A percentile compares a stretch with the other conserved stretches of the same genome.
Evolutionary conservation across 2,888 invertebrate species (phyloP).

Genomic region (Anodontia alba): DNA sequence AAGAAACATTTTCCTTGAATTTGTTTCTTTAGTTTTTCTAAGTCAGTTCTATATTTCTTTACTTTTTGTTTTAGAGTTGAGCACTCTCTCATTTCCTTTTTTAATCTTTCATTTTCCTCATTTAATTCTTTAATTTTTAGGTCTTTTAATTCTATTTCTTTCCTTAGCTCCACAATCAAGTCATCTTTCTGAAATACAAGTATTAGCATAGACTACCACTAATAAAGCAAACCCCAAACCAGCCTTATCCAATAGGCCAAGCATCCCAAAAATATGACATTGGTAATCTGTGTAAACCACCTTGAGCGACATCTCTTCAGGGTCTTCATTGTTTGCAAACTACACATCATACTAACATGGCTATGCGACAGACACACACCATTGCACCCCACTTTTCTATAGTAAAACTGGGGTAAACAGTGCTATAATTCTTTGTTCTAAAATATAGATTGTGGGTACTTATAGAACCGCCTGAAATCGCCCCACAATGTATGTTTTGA

Average conservation of each 20-base stretch:
- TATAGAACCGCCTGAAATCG: no score
- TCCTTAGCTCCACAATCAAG: not conserved
- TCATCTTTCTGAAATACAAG: not conserved
- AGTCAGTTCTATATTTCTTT: not conserved
- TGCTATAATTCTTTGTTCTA: no score
- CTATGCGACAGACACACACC: no score
- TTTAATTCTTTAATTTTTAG: not conserved
- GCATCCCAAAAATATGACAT: not conserved
- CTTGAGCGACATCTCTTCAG: not conserved
- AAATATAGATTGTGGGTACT: no score
- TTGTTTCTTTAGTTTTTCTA: not conserved
- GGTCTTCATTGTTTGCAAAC: not conserved
- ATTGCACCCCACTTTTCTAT: no score
- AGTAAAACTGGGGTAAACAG: no score
- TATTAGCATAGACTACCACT: not conserved
- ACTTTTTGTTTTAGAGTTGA: conserved; percentile 3
- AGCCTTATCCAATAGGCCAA: not conserved
- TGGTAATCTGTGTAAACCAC: not conserved
- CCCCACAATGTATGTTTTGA: no score
- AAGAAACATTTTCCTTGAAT: not conserved
- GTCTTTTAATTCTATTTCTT: not conserved
- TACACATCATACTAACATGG: no score
- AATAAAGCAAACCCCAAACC: not conserved
- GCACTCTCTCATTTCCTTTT: not conserved
- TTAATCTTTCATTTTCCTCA: not conserved